Base-by-base conservation (phyloP, 2,888 invertebrate genomes). In the Idaea aversata region DNA sequence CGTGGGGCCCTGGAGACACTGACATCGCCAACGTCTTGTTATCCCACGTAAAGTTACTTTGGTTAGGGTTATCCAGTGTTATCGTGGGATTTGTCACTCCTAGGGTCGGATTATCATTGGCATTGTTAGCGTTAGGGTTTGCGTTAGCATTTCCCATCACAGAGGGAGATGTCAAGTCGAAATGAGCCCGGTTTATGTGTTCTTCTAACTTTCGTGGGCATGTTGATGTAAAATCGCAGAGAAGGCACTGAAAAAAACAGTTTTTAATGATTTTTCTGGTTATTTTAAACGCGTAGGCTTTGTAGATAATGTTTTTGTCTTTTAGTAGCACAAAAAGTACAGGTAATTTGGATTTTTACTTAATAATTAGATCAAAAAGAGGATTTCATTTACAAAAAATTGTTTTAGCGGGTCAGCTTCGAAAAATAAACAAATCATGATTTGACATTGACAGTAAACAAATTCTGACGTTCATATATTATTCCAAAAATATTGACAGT, bases 141-240 rank as follows among this genome's bases (percentile, higher is more conserved):
- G 86, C 82, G 65, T 87, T 88, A 65, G 82, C 88, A 74, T 91
- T 81, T 15, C 71, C 72, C 59, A 74, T 65, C 62, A 95, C 87
- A 68, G 95, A 95, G 13, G 97, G 97, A 61, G 96, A 96, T 6
- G 96, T 96, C 59, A 96, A 91, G 86, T 97, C 97, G 88, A 97
- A 97, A 86, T 97, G 97, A 71, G 96, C 95, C 63, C 97, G 94
- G 85, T 97, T 97, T 81, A 97, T 96, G 85, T 97, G 97, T 84
- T 97, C 97, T 81, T 97, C 96, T 71, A 97, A 89, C 78, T 95
- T 95, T 69, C 94, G 91, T 0, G 96, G 96, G 87, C 95, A 96
- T 83, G 95, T 94, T 80, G 96, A 96, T 68, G 94, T 95, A 80
- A 96, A 96, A 77, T 95, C 95, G 87, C 97, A 97, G 86, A 97